A percentile compares a stretch with the other conserved stretches of the same genome.
phyloP scores from a whole-genome alignment of 2,113 vertebrate species.

The Aphyosemion australe region DNA sequence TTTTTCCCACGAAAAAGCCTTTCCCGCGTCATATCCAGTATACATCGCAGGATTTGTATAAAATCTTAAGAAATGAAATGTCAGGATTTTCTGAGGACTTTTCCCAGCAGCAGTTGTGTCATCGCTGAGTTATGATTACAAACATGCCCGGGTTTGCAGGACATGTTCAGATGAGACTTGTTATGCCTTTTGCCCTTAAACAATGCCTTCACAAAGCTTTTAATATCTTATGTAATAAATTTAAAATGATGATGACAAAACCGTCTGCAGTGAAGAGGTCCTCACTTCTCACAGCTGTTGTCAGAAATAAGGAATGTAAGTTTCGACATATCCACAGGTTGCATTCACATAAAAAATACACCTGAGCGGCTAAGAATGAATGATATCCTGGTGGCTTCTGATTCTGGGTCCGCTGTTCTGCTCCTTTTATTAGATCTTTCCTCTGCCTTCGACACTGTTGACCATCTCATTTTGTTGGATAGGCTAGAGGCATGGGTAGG shows the following conservation, averaged over 20 bases:
- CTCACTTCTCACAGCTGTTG: constrained; percentile 1
- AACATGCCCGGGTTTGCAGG: constrained; percentile 40
- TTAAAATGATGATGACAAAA: constrained; percentile 14
- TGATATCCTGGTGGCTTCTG: too few species aligned
- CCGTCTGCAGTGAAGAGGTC: constrained; percentile 29
- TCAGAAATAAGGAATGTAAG: too few species aligned
- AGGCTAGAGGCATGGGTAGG: too few species aligned
- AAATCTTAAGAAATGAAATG: not conserved
- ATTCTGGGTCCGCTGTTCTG: too few species aligned
- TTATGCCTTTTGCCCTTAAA: constrained; percentile 40
- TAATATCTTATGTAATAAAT: constrained; percentile 24
- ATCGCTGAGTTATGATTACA: constrained; percentile 36
- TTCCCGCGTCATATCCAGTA: not conserved
- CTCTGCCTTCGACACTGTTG: too few species aligned
- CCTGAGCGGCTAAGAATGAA: not conserved
- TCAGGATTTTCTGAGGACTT: not conserved
- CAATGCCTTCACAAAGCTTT: constrained; percentile 16
- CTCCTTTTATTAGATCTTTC: too few species aligned
- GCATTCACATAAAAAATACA: not conserved
- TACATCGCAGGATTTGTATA: not conserved
- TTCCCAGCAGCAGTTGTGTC: constrained; percentile 23
- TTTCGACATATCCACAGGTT: constrained; percentile 1
- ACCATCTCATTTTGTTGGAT: too few species aligned
- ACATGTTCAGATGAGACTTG: constrained; percentile 23
- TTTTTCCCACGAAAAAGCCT: not conserved